phyloP scores from a whole-genome alignment of 1,140 invertebrate genomes.

The Caenorhabditis brenneri region DNA sequence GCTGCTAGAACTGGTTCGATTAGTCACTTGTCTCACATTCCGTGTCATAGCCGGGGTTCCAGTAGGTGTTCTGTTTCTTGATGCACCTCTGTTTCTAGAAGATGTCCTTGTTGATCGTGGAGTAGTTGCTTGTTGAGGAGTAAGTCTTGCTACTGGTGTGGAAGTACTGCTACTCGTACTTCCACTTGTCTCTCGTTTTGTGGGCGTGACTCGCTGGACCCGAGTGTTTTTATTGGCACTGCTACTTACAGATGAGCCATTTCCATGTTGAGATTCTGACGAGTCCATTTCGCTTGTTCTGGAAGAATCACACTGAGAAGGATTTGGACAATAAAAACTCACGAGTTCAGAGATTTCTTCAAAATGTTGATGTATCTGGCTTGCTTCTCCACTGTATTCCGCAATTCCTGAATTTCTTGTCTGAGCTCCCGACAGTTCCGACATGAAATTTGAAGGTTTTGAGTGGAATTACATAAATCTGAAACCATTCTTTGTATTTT shows the following conservation, averaged over 20 bases:
- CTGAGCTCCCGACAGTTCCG: not conserved
- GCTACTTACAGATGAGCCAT: not conserved
- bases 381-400: not conserved
- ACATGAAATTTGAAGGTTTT: not conserved
- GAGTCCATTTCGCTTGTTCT: constrained; percentile 30
- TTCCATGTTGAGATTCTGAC: constrained; percentile 3
- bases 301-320: not conserved
- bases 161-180: constrained; percentile 22
- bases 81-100: not conserved
- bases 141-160: not conserved
- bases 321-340: not conserved
- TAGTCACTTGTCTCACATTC: not conserved
- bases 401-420: not conserved
- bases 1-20: not conserved
- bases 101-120: not conserved
- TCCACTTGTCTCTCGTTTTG: not conserved
- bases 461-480: not conserved
- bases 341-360: constrained; percentile 21
- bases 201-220: constrained; percentile 6
- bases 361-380: not conserved
- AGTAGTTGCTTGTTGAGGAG: not conserved
- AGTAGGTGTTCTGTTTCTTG: not conserved
- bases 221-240: not conserved
- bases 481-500: not conserved
- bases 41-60: not conserved